phyloP scores from a whole-genome alignment of 2,797 vertebrate genomes.

The Etheostoma perlongum region DNA sequence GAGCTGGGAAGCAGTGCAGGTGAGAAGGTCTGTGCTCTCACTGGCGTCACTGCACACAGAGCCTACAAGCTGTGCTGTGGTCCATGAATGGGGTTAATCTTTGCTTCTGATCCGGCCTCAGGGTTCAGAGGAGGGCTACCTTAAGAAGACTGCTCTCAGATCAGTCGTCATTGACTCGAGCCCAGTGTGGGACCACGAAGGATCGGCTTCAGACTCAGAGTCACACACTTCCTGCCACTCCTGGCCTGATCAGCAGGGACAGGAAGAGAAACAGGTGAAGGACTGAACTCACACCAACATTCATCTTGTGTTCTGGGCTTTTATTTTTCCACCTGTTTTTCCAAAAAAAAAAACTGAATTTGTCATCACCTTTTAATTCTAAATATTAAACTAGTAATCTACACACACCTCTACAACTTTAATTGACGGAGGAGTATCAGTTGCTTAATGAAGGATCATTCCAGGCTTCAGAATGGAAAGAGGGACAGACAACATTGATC shows the following conservation, averaged over 20 bases:
- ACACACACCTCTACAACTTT: not conserved
- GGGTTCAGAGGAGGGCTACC: conserved; percentile 75
- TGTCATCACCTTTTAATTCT: not conserved
- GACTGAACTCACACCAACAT: too few relatives aligned
- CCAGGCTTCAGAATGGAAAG: too few relatives aligned
- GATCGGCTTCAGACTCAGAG: not conserved
- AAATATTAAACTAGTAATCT: not conserved
- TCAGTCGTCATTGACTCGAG: conserved; percentile 1
- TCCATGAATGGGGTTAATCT: not conserved
- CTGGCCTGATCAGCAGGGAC: not conserved
- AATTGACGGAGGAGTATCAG: not conserved
- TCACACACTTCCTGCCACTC: not conserved
- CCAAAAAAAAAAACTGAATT: not conserved
- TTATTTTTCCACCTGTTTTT: not conserved
- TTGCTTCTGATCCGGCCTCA: conserved; percentile 20
- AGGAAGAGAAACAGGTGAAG: conserved; percentile 32
- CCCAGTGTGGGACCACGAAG: conserved; percentile 6
- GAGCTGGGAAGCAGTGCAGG: conserved; percentile 79
- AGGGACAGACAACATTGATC: too few relatives aligned
- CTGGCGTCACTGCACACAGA: too few relatives aligned
- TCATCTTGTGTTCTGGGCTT: not conserved
- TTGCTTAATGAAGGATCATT: not conserved
- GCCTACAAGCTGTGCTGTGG: not conserved
- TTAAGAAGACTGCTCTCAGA: conserved; percentile 72
- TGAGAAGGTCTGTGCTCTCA: conserved; percentile 36